Evolutionary conservation across 2,797 vertebrate species (phyloP), one percentile per base, ranked within the genome.

Genomic region (Nyctalus aviator): DNA sequence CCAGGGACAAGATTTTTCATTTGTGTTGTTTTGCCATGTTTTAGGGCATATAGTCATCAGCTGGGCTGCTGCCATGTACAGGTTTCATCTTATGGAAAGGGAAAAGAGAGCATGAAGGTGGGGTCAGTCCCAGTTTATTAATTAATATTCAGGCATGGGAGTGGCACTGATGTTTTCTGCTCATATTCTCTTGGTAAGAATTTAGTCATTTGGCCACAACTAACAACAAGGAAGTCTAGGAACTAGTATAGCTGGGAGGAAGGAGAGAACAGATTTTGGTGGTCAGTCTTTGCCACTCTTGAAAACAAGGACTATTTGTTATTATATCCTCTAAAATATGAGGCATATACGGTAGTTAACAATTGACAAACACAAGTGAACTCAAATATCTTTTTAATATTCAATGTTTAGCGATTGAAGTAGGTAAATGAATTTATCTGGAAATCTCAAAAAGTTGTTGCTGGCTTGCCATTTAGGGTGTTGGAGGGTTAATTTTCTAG

Each of bases 11-110:
- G 11, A 69, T 84, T 88, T 84, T 66, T n/a, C 44, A 1, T 5
- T 77, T 91, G 46, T 91, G 27, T 82, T 88, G 55, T 89, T 95
- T 95, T 84, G 44, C 85, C 9, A 25, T 87, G 55, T 86, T 91
- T 95, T 95, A 89, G 76, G 75, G 15, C 41, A 32, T 84, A 15
- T 64, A 69, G 35, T 59, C 66, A 79, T 72, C 37, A 59, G 13
- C 37, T 89, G 32, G 50, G 14, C 62, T 81, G 75, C 32, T 75
- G 48, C 48, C 57, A 44, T 89, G 37, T 72, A 41, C 30, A 76
- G 41, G 35, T 81, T 89, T 81, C 59, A 85, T 92, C 57, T 75
- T 71, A 41, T 13, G 32, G 37, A 81, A 86, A 83, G 62, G 77
- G 32, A 20, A 86, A 90, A 75, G 48, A 23, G 35, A 85, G 13